These are phyloP conservation scores for Eurystomus glaucurus DNA, from an alignment of 2,797 vertebrate genomes.

Conservation along the genomic window DNA sequence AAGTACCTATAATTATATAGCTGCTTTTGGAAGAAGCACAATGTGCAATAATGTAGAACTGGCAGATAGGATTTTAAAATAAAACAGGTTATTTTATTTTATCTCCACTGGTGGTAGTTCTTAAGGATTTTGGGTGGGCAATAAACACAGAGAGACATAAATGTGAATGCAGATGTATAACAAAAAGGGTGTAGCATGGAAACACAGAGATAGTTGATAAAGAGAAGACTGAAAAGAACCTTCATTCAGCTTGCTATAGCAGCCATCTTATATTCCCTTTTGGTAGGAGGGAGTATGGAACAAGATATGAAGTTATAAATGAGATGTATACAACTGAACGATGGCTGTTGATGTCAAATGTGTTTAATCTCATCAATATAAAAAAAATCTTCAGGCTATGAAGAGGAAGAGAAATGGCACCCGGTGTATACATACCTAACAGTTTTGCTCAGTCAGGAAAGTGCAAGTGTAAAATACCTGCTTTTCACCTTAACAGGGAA, in stretches of 20 bases:
- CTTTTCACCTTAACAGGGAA: background rate
- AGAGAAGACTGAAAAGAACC: background rate
- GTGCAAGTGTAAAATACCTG: background rate
- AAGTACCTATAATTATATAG: slow-evolving; percentile 23
- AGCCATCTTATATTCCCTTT: background rate
- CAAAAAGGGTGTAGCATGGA: background rate
- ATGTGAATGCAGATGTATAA: background rate
- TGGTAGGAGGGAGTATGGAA: background rate
- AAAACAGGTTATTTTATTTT: background rate
- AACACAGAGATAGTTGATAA: background rate
- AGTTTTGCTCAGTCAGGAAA: background rate
- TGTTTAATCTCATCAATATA: background rate
- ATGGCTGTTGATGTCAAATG: background rate
- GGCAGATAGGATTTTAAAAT: slow-evolving; percentile 7
- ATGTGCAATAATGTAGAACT: background rate
- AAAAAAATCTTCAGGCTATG: background rate
- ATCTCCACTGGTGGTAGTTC: background rate
- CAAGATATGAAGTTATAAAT: background rate
- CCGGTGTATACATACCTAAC: background rate
- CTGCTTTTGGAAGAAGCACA: slow-evolving; percentile 33
- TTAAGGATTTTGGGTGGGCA: slow-evolving; percentile 1
- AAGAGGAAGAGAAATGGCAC: background rate
- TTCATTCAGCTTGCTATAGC: background rate
- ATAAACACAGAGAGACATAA: background rate
- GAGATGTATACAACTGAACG: background rate